These are phyloP conservation scores for Hirtodrosophila confusa DNA, from an alignment of 2,888 invertebrate genomes.

Conservation along the genomic window DNA sequence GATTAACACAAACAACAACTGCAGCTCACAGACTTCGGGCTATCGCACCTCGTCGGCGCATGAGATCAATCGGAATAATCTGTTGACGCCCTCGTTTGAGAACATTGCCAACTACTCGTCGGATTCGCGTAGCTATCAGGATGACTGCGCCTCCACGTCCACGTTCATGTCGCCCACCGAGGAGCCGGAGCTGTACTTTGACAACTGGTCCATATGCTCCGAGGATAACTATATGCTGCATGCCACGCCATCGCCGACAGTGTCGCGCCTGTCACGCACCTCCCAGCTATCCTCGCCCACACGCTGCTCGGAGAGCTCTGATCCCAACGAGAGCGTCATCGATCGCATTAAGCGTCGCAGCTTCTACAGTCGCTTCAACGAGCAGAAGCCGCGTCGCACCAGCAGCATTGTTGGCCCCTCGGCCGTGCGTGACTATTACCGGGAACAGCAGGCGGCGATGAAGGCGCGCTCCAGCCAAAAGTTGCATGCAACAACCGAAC, in stretches of 20 bases:
- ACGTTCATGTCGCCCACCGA: slow-evolving; percentile 87
- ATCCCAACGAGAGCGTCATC: slow-evolving; percentile 89
- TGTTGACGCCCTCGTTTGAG: slow-evolving; percentile 82
- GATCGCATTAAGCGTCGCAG: slow-evolving; percentile 95
- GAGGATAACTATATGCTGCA: slow-evolving; percentile 84
- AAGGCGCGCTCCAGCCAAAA: slow-evolving; percentile 74
- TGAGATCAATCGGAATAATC: slow-evolving; percentile 82
- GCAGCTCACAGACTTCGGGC: slow-evolving; percentile 78
- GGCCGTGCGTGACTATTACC: slow-evolving; percentile 86
- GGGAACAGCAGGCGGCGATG: slow-evolving; percentile 79
- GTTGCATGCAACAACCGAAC: slow-evolving; percentile 40
- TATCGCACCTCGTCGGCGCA: slow-evolving; percentile 81
- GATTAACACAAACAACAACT: slow-evolving; percentile 76
- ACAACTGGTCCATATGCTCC: slow-evolving; percentile 89
- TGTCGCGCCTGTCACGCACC: slow-evolving; percentile 84
- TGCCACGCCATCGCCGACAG: slow-evolving; percentile 82
- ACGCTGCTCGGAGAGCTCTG: slow-evolving; percentile 82
- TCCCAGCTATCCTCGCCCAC: slow-evolving; percentile 84
- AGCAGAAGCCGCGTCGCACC: slow-evolving; percentile 90
- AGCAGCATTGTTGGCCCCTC: slow-evolving; percentile 88
- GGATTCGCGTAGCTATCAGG: slow-evolving; percentile 83
- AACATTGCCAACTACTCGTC: slow-evolving; percentile 83
- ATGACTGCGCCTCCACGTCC: slow-evolving; percentile 84
- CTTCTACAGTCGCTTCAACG: slow-evolving; percentile 95
- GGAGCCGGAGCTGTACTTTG: slow-evolving; percentile 86